Evolutionary conservation across 2,797 vertebrate species (phyloP).

Genomic region (Gambelia wislizenii): DNA sequence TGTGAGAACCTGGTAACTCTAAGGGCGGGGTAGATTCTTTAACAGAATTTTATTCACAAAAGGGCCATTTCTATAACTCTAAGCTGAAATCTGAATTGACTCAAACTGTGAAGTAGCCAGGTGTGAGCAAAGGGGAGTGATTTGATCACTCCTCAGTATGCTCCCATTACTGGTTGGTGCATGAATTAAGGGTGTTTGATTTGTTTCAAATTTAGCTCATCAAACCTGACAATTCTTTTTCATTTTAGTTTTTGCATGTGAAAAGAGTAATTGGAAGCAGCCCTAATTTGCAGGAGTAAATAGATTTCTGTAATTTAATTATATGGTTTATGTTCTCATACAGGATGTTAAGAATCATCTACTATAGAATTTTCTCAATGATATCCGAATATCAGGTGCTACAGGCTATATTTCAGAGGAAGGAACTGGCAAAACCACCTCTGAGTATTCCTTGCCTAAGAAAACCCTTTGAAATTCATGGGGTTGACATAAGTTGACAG

Average conservation of each 20-base stretch:
- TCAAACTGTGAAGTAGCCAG: not conserved
- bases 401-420: too few relatives aligned
- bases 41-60: constrained; percentile 65
- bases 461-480: too few relatives aligned
- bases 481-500: too few relatives aligned
- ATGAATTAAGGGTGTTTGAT: not conserved
- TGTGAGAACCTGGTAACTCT: too few relatives aligned
- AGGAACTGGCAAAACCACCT: too few relatives aligned
- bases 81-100: not conserved
- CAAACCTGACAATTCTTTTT: not conserved
- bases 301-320: constrained; percentile 44
- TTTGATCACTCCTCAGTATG: not conserved
- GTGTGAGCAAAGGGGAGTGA: too few relatives aligned
- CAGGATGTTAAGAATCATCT: constrained; percentile 35
- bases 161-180: not conserved
- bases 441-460: too few relatives aligned
- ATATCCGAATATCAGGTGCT: not conserved
- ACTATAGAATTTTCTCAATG: constrained; percentile 32
- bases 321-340: constrained; percentile 48
- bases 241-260: not conserved
- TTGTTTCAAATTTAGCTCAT: not conserved
- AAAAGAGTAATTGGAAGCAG: not conserved
- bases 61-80: not conserved
- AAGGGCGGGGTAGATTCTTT: constrained; percentile 73
- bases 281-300: constrained; percentile 42